Evolutionary conservation across 1,140 invertebrate genomes (phyloP).

Genomic region (Pseudomyrmex dendroicus): DNA sequence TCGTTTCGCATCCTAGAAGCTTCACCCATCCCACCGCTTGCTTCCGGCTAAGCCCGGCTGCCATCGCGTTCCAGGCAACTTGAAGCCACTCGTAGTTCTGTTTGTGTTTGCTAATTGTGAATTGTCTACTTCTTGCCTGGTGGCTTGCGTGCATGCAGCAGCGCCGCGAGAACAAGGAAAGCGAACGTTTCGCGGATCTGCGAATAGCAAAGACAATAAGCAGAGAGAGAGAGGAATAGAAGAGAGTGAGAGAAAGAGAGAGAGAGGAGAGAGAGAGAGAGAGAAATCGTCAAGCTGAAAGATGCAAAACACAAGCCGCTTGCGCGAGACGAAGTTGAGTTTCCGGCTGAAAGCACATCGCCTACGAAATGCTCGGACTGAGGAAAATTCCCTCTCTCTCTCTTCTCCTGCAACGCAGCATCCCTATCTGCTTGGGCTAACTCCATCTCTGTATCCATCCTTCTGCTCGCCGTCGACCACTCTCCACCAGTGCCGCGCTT

Average conservation of each 20-base stretch:
- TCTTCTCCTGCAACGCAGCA: constrained; percentile 40
- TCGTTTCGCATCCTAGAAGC: constrained; percentile 73
- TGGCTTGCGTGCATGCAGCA: constrained; percentile 62
- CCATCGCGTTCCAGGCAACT: constrained; percentile 77
- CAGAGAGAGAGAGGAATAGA: neutral
- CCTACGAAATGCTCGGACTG: constrained; percentile 79
- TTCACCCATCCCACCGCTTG: constrained; percentile 70
- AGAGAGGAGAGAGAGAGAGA: neutral
- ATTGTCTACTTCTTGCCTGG: constrained; percentile 84
- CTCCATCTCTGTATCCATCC: constrained; percentile 28
- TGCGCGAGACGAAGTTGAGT: constrained; percentile 66
- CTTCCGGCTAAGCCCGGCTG: constrained; percentile 75
- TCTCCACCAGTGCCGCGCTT: constrained; percentile 18
- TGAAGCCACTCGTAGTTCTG: constrained; percentile 82
- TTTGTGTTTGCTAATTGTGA: constrained; percentile 86
- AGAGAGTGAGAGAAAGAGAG: neutral
- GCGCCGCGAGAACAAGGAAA: constrained; percentile 34
- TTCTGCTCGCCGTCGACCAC: constrained; percentile 53
- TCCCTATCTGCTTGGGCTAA: constrained; percentile 7
- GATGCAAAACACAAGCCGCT: constrained; percentile 60
- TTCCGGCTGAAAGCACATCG: constrained; percentile 61
- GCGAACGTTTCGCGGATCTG: constrained; percentile 19
- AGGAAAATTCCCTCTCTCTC: constrained; percentile 75
- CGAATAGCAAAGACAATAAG: constrained; percentile 2
- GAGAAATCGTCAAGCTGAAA: neutral